These are phyloP conservation scores for Rynchops niger DNA, from an alignment of 2,113 vertebrate genomes.

Conservation along the genomic window DNA sequence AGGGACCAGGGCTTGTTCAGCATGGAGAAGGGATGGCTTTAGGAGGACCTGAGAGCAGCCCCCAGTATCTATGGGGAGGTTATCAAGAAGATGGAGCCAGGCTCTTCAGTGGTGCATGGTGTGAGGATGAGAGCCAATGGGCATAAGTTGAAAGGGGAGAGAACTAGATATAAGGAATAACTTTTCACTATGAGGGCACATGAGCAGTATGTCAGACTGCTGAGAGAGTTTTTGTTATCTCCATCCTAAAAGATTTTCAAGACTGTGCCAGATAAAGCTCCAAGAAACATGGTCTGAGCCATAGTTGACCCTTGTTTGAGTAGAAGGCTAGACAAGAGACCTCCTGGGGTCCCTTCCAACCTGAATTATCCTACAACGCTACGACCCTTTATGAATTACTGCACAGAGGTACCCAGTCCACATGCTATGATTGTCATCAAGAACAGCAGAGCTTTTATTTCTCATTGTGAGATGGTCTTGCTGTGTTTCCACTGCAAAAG, in stretches of 20 bases:
- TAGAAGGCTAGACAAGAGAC: neutral
- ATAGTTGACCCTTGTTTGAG: neutral
- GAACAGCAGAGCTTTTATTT: neutral
- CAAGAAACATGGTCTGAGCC: neutral
- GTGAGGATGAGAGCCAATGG: neutral
- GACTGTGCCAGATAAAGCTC: neutral
- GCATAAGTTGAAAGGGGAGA: neutral
- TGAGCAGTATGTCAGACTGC: neutral
- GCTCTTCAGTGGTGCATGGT: neutral
- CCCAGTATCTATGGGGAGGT: neutral
- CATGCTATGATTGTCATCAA: neutral
- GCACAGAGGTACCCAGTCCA: neutral
- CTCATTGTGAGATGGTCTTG: neutral
- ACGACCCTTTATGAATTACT: neutral
- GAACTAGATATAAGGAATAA: neutral
- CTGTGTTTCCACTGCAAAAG: neutral
- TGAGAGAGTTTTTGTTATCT: neutral
- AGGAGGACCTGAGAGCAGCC: neutral
- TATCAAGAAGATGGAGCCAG: neutral
- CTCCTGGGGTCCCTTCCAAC: neutral
- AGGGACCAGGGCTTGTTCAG: neutral
- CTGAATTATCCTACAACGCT: neutral
- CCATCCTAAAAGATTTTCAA: neutral
- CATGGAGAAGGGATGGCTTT: neutral
- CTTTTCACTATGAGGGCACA: neutral